Percentiles rank a stretch among this genome's conserved stretches.
These are phyloP conservation scores for Oreocharis arfaki DNA, from an alignment of 2,113 vertebrate species.

Conservation along the genomic window DNA sequence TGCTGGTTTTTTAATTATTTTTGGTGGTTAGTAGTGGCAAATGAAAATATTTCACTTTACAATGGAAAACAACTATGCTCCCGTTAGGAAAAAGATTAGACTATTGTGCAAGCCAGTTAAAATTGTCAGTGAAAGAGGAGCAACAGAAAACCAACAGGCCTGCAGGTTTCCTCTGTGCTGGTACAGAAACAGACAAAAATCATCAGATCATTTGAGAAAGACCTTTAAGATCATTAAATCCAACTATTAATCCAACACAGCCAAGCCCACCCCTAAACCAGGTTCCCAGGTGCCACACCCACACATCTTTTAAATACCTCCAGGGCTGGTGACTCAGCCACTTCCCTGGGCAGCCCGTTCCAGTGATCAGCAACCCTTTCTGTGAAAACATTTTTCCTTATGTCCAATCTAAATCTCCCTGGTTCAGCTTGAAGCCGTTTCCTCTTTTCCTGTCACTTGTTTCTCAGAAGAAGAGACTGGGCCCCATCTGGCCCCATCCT, in stretches of 20 bases:
- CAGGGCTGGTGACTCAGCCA: background rate
- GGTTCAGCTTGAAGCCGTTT: background rate
- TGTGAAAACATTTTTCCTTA: background rate
- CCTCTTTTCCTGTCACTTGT: background rate
- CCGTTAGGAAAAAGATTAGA: background rate
- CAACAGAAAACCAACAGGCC: background rate
- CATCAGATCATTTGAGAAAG: background rate
- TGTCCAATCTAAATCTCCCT: rapidly evolving
- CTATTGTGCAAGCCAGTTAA: background rate
- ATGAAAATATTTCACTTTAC: background rate
- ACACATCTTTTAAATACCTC: background rate
- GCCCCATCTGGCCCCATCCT: background rate
- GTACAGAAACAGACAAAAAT: background rate
- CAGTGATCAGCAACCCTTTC: background rate
- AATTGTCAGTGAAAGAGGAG: background rate
- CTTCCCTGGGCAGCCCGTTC: background rate
- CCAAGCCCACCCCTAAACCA: background rate
- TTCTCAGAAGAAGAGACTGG: background rate
- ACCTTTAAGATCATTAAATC: background rate
- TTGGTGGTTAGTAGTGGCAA: background rate
- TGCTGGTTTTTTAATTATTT: background rate
- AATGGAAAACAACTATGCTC: background rate
- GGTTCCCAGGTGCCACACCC: background rate
- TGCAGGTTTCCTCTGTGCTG: background rate
- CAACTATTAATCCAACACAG: background rate